A percentile compares a stretch with the other conserved stretches of the same genome.
Evolutionary conservation across 2,113 vertebrate species (phyloP).

Genomic region (Crotalus horridus): DNA sequence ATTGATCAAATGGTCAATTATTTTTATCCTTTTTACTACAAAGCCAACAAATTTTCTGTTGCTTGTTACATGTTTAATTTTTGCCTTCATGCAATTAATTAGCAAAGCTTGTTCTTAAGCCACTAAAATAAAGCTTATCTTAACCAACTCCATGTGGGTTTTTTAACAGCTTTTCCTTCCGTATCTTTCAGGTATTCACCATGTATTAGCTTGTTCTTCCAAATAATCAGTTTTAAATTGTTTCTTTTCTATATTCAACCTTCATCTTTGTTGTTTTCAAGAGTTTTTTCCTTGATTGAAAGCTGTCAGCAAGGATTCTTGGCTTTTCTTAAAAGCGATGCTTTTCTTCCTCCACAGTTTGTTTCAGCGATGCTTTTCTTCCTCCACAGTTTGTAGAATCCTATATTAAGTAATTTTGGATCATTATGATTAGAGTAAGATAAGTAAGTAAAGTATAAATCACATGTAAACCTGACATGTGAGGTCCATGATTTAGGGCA

Average conservation of each 20-base stretch:
- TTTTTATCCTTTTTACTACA: neutral
- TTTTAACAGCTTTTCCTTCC: neutral
- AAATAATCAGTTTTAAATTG: neutral
- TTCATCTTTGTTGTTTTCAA: neutral
- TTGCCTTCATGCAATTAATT: neutral
- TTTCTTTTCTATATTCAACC: neutral
- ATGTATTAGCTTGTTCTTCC: neutral
- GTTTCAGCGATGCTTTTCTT: neutral
- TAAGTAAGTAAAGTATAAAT: neutral
- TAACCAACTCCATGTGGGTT: neutral
- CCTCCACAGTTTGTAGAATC: neutral
- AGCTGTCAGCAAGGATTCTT: neutral
- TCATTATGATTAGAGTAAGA: neutral
- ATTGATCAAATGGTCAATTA: neutral
- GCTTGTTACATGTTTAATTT: neutral
- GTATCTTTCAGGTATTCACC: neutral
- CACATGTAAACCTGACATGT: neutral
- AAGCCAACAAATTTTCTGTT: neutral
- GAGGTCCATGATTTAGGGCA: neutral
- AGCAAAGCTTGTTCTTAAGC: neutral
- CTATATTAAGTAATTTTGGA: neutral
- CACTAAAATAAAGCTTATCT: neutral
- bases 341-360: neutral
- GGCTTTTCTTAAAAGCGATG: neutral
- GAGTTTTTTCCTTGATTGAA: neutral